phyloP scores from a whole-genome alignment of 2,113 vertebrate genomes.

The Tamias sibiricus region DNA sequence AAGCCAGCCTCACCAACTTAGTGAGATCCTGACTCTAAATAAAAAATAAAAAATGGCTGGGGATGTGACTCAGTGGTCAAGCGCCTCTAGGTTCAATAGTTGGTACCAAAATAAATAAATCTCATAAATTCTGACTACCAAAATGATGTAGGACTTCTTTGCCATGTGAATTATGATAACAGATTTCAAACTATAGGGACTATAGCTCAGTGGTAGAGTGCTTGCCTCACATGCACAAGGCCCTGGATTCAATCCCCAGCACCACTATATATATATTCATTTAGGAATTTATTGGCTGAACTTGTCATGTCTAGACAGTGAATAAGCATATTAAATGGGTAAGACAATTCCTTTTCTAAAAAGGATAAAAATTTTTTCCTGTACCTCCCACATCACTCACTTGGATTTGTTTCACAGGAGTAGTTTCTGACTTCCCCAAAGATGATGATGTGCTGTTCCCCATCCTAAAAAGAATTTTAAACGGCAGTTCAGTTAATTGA shows the following conservation, averaged over 20 bases:
- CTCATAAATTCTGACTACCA: neutral
- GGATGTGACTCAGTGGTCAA: neutral
- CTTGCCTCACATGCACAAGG: too few relatives aligned
- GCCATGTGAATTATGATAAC: neutral
- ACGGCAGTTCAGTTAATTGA: neutral
- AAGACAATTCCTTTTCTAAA: neutral
- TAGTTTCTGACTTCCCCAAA: constrained; percentile 9
- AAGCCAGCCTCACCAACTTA: neutral
- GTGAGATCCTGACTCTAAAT: neutral
- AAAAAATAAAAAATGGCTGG: neutral
- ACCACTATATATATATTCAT: neutral
- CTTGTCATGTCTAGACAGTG: neutral
- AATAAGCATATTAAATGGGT: neutral
- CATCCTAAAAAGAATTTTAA: constrained; percentile 82
- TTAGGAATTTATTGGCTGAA: neutral
- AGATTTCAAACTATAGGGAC: constrained; percentile 45
- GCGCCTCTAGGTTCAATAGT: neutral
- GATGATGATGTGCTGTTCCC: constrained; percentile 65
- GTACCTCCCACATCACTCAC: constrained; percentile 66
- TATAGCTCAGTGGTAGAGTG: too few relatives aligned
- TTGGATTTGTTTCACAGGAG: constrained; percentile 83
- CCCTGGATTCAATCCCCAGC: too few relatives aligned
- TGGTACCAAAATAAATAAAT: neutral
- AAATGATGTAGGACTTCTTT: neutral
- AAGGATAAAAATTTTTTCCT: neutral